phyloP scores from a whole-genome alignment of 2,888 invertebrate species.

The Lucinisca nassula region DNA sequence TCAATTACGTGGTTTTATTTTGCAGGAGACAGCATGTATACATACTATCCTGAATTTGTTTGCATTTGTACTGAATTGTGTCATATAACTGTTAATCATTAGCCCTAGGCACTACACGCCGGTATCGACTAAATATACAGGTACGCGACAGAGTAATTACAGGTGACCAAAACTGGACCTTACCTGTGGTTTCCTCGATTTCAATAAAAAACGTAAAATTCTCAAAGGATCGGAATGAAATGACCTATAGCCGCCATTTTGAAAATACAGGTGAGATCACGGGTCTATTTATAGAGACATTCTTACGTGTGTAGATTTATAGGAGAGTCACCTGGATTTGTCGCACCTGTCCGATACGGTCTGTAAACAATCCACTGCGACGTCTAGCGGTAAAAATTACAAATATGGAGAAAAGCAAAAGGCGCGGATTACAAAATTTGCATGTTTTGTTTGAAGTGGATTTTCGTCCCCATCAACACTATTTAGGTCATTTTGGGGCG shows the following conservation, averaged over 20 bases:
- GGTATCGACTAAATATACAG: not conserved
- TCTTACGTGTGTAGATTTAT: not conserved
- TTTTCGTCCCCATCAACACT: too few species aligned
- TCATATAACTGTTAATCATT: not conserved
- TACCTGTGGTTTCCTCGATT: not conserved
- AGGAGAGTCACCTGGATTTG: conserved; percentile 5
- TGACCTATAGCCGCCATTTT: not conserved
- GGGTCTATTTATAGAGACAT: not conserved
- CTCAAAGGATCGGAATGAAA: not conserved
- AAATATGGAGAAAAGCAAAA: not conserved
- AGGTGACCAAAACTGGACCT: not conserved
- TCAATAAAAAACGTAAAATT: not conserved
- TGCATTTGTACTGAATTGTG: not conserved
- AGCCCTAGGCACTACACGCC: not conserved
- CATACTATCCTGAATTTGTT: not conserved
- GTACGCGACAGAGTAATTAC: not conserved
- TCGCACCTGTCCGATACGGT: conserved; percentile 2
- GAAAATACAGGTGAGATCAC: conserved; percentile 1
- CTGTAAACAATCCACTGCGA: not conserved
- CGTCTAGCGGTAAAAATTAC: not conserved
- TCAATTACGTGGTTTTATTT: not conserved
- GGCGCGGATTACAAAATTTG: not conserved
- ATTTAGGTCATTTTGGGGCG: too few species aligned
- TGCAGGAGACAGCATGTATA: not conserved
- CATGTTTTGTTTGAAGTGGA: too few species aligned